Base-by-base conservation (phyloP, 2,113 vertebrate species). In the Toxotes jaculatrix region DNA sequence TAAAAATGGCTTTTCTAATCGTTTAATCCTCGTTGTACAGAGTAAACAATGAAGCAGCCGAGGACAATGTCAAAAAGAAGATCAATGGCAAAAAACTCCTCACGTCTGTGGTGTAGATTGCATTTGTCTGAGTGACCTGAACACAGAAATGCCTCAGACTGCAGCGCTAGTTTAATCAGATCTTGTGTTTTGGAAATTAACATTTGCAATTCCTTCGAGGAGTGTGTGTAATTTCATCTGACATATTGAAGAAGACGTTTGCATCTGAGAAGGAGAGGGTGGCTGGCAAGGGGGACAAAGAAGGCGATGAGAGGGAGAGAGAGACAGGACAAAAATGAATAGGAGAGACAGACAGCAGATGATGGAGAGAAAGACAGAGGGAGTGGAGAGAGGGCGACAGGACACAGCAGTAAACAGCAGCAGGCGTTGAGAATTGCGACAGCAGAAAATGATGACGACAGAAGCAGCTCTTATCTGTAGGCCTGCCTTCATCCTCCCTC, bases 391-490 rank as follows among this genome's bases (percentile, higher is more conserved):
- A 19, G 23, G 62, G 71, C 17, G 68, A 66, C 47, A 43, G 62
- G 31, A 77, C 64, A 31, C 71, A 80, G 80, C 77, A n/a, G 85
- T 38, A 63, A 86, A 71, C 68, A 85, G 74, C 68, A 67, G 63
- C 79, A 86, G 78, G 53, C 69, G 60, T 1, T 19, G 77, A 63
- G 88, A 91, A 68, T 90, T 92, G 91, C 83, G 73, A 91, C 88
- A 93, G 83, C 86, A 80, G 83, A 47, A 42, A 90, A 62, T 82
- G 78, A 91, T 94, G 93, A 94, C 82, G 90, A 89, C 93, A 94
- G 84, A 90, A 78, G 80, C 84, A 68, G 85, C 87, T 86, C 80
- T 92, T 88, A 90, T 94, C 91, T 89, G 80, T 82, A 82, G 81
- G 86, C 83, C 79, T 67, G 76, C 82, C 64, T 79, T 61, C 69